Conservation (phyloP, 2,797 vertebrate genomes). For the Chaenodraco wilsoni region DNA sequence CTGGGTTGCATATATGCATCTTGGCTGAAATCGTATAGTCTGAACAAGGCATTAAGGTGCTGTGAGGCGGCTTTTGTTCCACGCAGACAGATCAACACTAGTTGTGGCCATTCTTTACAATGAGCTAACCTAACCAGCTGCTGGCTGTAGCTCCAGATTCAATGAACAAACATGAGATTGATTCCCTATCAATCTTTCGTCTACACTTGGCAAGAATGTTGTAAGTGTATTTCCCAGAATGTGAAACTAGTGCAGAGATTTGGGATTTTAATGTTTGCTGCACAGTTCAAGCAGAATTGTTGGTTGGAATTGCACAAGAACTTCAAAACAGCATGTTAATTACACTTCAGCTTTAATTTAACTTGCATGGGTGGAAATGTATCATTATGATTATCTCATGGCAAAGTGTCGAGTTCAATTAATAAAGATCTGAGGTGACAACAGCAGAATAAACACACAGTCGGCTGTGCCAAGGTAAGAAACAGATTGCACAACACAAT, state of each 20-base stretch:
- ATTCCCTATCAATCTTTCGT: neutral
- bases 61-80: no score
- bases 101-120: neutral
- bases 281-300: neutral
- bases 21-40: no score
- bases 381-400: neutral
- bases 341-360: neutral
- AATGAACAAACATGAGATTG: neutral
- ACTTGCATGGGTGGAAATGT: neutral
- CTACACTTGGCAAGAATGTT: neutral
- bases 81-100: no score
- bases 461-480: neutral
- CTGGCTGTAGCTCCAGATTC: neutral
- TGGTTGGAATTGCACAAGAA: neutral
- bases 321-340: neutral
- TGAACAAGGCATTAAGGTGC: no score
- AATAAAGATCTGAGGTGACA: conserved; percentile 5
- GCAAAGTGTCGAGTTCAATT: neutral
- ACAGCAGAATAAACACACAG: neutral
- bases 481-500: conserved; percentile 6
- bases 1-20: no score
- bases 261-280: neutral
- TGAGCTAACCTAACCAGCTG: neutral
- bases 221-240: neutral
- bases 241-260: neutral